phyloP scores from a whole-genome alignment of 2,797 vertebrate species.

The Gallinago stenura region DNA sequence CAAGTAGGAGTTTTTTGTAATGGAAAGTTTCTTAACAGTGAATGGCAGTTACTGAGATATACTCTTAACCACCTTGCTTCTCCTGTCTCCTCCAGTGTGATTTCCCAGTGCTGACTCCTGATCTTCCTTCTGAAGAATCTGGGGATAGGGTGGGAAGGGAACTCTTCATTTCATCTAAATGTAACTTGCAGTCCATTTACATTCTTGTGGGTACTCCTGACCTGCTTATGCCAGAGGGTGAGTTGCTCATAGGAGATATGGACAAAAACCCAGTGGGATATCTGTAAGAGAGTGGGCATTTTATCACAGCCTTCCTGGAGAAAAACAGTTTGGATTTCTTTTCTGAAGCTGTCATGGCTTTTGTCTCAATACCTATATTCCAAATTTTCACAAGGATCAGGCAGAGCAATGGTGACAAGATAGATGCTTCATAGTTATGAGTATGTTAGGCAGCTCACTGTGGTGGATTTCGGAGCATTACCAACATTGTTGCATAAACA shows the following conservation, averaged over 20 bases:
- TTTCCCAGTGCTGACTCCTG: background rate
- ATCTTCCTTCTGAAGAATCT: background rate
- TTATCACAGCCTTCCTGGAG: background rate
- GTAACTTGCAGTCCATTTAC: background rate
- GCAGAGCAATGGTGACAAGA: background rate
- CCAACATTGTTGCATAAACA: background rate
- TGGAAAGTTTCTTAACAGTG: rapidly evolving
- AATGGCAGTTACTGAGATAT: background rate
- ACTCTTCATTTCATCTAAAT: background rate
- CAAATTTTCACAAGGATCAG: background rate
- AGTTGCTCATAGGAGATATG: rapidly evolving
- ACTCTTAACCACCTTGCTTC: background rate
- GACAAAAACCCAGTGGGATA: background rate
- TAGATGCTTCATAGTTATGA: background rate
- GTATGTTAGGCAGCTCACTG: background rate
- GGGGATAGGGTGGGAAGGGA: rapidly evolving
- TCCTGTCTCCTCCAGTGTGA: background rate
- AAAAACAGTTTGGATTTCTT: background rate
- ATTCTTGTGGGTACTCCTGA: background rate
- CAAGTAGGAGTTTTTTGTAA: background rate
- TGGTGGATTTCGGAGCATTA: background rate
- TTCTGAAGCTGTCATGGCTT: background rate
- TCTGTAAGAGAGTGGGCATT: background rate
- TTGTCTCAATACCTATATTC: background rate
- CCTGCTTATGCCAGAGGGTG: background rate